Evolutionary conservation across 2,888 invertebrate species (phyloP), one percentile per base, ranked within the genome.

Genomic region (Pimpla rufipes): DNA sequence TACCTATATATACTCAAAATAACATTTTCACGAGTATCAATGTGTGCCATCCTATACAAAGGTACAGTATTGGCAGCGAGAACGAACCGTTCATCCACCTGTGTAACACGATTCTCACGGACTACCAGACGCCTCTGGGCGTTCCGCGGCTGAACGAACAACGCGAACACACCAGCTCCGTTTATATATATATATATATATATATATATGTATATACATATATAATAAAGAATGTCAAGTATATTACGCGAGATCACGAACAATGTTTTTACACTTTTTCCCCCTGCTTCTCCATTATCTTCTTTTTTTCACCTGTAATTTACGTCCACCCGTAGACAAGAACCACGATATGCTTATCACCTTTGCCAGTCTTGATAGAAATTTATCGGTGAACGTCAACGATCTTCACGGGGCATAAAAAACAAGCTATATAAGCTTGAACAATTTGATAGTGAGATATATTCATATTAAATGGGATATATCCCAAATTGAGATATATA

Each of bases 61-160:
- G 29, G 18, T 59, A 50, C 42, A 40, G 45, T 55, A 78, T 74
- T 74, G 59, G 50, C 71, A 73, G 55, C 73, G 74, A 68, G 74
- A 79, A 37, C 74, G 64, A 79, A 50, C 18, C 55, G 74, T 40
- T 81, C 81, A 78, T 84, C 66, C 81, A 78, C 84, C 84, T 81
- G 84, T 84, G 81, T 84, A 84, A 84, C 79, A 70, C 81, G 81
- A 86, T 86, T 86, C 78, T 86, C 74, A 84, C 83, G 77, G 84
- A 78, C 75, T 85, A 84, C 57, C 77, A 79, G 62, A 76, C 21
- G 57, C 81, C 81, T 81, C 74, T 70, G 74, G 78, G 70, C 81
- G 40, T 59, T 57, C 47, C 70, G 35, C 81, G 78, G 84, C 84
- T 81, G 64, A 81, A 59, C 74, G 81, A 78, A 84, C 78, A 78